phyloP scores from a whole-genome alignment of 2,888 invertebrate species.

The Mayetiola destructor region DNA sequence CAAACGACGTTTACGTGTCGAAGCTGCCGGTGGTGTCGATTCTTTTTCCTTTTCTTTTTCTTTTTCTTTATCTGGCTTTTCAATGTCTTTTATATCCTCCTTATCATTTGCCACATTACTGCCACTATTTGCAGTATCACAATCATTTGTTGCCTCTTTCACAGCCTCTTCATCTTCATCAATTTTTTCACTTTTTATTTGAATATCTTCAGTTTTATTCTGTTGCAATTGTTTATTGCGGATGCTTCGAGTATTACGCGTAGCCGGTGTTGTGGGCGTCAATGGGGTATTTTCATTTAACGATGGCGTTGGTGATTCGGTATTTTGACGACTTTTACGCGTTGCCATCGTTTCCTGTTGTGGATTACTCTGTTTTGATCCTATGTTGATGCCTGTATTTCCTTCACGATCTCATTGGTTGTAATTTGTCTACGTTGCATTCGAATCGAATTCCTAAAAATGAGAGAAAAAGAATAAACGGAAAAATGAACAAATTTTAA shows the following conservation, averaged over 20 bases:
- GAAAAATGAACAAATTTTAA: too few relatives aligned
- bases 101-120: background rate
- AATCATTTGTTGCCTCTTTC: slow-evolving; percentile 4
- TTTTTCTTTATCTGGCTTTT: background rate
- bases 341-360: slow-evolving; percentile 15
- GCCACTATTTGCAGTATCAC: background rate
- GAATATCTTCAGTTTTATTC: slow-evolving; percentile 13
- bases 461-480: too few relatives aligned
- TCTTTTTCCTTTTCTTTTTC: background rate
- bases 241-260: slow-evolving; percentile 1
- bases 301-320: slow-evolving; percentile 22
- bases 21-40: background rate
- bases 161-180: slow-evolving; percentile 14
- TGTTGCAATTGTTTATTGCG: background rate
- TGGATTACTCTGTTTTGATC: slow-evolving; percentile 10
- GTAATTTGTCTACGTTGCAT: slow-evolving; percentile 2
- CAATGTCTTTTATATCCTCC: background rate
- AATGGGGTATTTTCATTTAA: background rate
- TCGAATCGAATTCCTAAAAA: background rate
- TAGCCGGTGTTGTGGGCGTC: slow-evolving; percentile 10
- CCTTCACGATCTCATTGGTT: background rate
- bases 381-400: slow-evolving; percentile 11
- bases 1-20: background rate
- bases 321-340: slow-evolving; percentile 18
- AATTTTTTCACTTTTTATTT: slow-evolving; percentile 7